Evolutionary conservation across 1,140 invertebrate genomes (phyloP), one percentile per base, ranked within the genome.

Genomic region (Papilio aristodemus): DNA sequence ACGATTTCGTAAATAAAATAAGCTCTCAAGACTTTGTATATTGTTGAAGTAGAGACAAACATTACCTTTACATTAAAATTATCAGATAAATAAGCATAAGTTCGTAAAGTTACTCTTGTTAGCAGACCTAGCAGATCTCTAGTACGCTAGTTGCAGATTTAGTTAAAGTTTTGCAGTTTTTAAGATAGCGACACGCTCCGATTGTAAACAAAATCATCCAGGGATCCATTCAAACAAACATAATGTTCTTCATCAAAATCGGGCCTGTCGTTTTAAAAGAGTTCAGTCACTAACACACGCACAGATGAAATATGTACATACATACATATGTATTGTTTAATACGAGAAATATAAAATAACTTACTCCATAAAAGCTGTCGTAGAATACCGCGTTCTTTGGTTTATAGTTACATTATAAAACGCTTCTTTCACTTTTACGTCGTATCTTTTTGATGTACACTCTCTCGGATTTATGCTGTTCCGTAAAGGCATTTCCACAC

Each of bases 371-470:
- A 54, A 10, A 54, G 4, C 19, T 50, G 2, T 4, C 10, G 22
- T 22, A 54, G 22, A 54, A 3, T 43, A 43, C 22, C 43, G 43
- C 19, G 22, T 54, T 6, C 46, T 9, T 54, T 9, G 22, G 19
- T 22, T 54, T 54, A 46, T 46, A 7, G 46, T 25, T 22, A 54
- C 46, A 54, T 22, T 46, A 46, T 46, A 22, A 54, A 54, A 54
- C 46, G 19, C 46, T 54, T 54, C 4, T 54, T 25, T 8, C 9
- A 10, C 3, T 54, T 54, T 54, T 22, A 22, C 22, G 22, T 54
- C 46, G 19, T 54, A 54, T 54, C 46, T 22, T 54, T 54, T 54
- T 54, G 46, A 22, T 19, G n/a, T n/a, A n/a, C n/a, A 22, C 43
- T 50, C 46, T 54, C 22, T 0, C 19, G 19, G 10, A 11, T 54